Base-by-base conservation (phyloP, 2,888 invertebrate species). In the Hyppa rectilinea region DNA sequence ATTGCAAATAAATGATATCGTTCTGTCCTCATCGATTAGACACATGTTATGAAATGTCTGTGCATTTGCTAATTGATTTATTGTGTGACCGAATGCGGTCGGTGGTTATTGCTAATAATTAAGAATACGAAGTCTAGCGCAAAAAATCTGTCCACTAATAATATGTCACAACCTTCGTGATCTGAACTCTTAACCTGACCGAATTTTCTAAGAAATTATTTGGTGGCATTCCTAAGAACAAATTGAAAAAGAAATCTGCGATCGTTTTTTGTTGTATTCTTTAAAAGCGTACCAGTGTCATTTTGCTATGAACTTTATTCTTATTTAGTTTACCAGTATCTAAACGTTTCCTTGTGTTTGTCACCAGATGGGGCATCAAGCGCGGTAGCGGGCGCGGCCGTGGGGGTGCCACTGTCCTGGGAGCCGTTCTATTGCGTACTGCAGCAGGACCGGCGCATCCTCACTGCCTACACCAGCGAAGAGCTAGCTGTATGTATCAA, bases 401-500 rank as follows among this genome's bases (percentile, higher is more conserved):
- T 96, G 56, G 96, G 96, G 47, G 96, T 96, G 82, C 96, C 97
- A 56, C 96, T 97, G 56, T 96, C 96, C 72, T 98, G 98, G 98
- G 97, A 98, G 92, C 98, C 98, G 23, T 97, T 97, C 94, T 98
- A 97, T 95, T 98, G 98, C 92, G 97, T 98, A 53, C 96, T 98
- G 86, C 96, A 97, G 84, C 97, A 97, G 93, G 97, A 97, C 91
- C 96, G 97, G 84, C 97, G 97, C 89, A 97, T 97, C 71, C 97
- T 98, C 89, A 97, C 97, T 20, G 97, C 97, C 55, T 97, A 98
- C 94, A 96, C 97, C 82, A 97, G 97, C 90, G 98, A 98, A 93
- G 97, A 98, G 92, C 97, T 98, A 93, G 97, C 97, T 93, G 97
- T 97, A 90, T 97, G 97, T 97, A 87, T 75, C 17, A 7, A 61